Conservation (phyloP, 2,797 vertebrate genomes). For the Microctenopoma stevenorrisi region DNA sequence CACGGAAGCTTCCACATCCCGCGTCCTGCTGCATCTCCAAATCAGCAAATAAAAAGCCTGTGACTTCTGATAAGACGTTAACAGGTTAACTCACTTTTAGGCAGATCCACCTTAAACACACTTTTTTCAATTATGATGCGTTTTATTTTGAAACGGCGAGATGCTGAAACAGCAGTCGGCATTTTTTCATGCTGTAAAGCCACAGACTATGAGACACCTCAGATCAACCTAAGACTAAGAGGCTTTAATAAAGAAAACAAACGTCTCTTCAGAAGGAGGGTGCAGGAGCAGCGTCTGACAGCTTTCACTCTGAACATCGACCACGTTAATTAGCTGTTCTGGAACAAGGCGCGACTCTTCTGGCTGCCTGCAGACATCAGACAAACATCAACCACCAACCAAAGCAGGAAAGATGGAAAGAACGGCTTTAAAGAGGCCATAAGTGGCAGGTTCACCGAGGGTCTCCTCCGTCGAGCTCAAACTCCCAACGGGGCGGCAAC, state of each 20-base stretch:
- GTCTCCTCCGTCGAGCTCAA: conserved; percentile 38
- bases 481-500: conserved; percentile 38
- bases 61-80: conserved; percentile 60
- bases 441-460: conserved; percentile 29
- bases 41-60: conserved; percentile 48
- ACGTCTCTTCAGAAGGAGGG: not conserved
- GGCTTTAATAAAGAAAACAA: conserved; percentile 51
- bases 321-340: conserved; percentile 40
- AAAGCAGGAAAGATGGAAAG: conserved; percentile 29
- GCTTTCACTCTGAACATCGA: conserved; percentile 50
- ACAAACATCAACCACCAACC: conserved; percentile 30
- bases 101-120: conserved; percentile 48
- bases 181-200: conserved; percentile 20
- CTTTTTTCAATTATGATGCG: conserved; percentile 58
- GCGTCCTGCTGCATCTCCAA: conserved; percentile 21
- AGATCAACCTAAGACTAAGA: conserved; percentile 9
- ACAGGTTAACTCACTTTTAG: conserved; percentile 57
- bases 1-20: conserved; percentile 12
- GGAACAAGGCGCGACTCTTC: conserved; percentile 29
- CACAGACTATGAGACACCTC: not conserved
- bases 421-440: conserved; percentile 31
- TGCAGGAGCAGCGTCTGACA: not conserved
- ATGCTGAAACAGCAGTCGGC: conserved; percentile 43
- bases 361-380: conserved; percentile 45
- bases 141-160: conserved; percentile 33